These are phyloP conservation scores for Subacronicta megacephala DNA, from an alignment of 2,888 invertebrate genomes.

Conservation along the genomic window DNA sequence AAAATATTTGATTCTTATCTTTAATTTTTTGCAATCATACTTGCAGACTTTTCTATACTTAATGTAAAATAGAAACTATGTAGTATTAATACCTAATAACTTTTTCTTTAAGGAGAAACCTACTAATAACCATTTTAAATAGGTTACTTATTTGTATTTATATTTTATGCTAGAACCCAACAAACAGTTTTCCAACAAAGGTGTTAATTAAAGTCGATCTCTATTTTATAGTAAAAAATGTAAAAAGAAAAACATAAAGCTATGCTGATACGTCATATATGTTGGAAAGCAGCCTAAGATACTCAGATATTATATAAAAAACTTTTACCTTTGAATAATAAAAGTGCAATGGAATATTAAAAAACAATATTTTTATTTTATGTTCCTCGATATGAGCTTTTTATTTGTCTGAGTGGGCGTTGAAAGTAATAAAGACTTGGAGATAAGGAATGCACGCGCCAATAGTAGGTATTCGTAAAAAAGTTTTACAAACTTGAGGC, in stretches of 20 bases:
- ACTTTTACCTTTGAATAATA: conserved; percentile 53
- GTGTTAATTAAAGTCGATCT: conserved; percentile 31
- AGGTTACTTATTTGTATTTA: conserved; percentile 50
- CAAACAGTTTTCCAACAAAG: conserved; percentile 49
- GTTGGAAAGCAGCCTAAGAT: conserved; percentile 59
- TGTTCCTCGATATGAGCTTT: no score
- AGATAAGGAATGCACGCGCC: no score
- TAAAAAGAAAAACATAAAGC: conserved; percentile 13
- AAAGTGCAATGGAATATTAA: conserved; percentile 53
- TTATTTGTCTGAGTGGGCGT: no score
- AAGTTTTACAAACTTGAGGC: no score
- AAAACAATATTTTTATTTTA: conserved; percentile 20
- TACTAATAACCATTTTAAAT: conserved; percentile 48
- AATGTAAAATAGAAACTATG: conserved; percentile 18
- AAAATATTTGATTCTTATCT: conserved; percentile 24
- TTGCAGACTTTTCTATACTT: conserved; percentile 16
- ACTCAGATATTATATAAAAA: conserved; percentile 58
- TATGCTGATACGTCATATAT: conserved; percentile 25
- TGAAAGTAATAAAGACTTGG: no score
- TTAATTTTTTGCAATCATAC: conserved; percentile 26
- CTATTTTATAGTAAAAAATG: conserved; percentile 31
- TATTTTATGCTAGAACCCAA: conserved; percentile 31
- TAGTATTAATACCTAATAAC: conserved; percentile 25
- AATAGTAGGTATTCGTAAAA: no score
- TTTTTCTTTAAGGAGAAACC: conserved; percentile 24